Percentiles rank a stretch among this genome's conserved stretches.
Conservation (phyloP, 1,140 invertebrate species). For the Argopecten irradians region DNA sequence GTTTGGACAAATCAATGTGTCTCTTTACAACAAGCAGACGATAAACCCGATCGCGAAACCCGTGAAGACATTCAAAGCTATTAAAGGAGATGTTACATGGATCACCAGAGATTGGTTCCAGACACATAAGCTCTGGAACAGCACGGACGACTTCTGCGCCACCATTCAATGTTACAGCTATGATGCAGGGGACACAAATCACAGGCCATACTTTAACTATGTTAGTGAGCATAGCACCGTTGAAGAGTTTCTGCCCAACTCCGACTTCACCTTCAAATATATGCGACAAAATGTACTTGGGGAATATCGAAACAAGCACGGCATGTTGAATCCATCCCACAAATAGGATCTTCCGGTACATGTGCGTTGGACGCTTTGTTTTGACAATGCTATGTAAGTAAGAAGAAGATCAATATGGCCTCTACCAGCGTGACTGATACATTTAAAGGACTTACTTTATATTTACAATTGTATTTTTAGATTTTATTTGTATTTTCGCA, state of each 20-base stretch:
- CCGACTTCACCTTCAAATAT: conserved; percentile 19
- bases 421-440: too few species aligned
- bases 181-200: conserved; percentile 29
- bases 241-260: conserved; percentile 26
- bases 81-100: background rate
- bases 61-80: background rate
- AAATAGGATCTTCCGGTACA: too few species aligned
- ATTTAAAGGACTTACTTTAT: too few species aligned
- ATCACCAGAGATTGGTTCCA: conserved; percentile 26
- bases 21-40: conserved; percentile 28
- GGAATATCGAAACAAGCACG: background rate
- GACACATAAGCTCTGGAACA: conserved; percentile 23
- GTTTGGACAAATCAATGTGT: conserved; percentile 24
- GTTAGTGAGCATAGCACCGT: conserved; percentile 13
- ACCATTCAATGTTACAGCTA: conserved; percentile 25
- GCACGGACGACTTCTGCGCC: background rate
- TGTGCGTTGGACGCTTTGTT: too few species aligned
- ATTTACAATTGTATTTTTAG: too few species aligned
- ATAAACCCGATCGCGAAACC: background rate
- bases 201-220: conserved; percentile 37
- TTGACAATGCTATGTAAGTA: too few species aligned
- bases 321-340: background rate
- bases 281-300: background rate
- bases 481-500: too few species aligned
- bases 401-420: too few species aligned